A percentile compares a stretch with the other conserved stretches of the same genome.
These are phyloP conservation scores for Nixonia krombeini DNA, from an alignment of 1,140 invertebrate genomes.

Conservation along the genomic window DNA sequence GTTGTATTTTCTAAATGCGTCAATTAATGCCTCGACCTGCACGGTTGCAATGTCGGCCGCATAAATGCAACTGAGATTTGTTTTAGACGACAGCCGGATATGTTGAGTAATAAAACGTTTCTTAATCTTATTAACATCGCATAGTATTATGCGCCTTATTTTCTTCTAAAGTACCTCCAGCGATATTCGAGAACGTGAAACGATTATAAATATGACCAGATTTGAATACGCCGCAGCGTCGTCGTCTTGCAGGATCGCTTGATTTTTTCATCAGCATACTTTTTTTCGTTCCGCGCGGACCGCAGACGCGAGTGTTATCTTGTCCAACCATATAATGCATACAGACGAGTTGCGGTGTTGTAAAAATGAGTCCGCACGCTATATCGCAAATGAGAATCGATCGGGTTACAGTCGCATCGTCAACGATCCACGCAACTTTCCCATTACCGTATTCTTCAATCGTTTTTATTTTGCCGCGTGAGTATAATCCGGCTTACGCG, in stretches of 20 bases:
- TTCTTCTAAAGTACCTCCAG: too few species aligned
- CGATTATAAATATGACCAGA: not conserved
- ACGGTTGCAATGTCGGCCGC: too few species aligned
- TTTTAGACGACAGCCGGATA: too few species aligned
- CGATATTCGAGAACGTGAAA: too few species aligned
- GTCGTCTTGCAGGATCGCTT: not conserved
- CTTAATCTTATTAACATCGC: too few species aligned
- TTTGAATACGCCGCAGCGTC: not conserved
- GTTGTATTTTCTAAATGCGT: too few species aligned
- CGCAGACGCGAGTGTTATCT: constrained; percentile 33
- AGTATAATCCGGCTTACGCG: not conserved
- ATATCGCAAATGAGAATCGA: constrained; percentile 36
- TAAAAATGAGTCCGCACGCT: too few species aligned
- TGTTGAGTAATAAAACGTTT: too few species aligned
- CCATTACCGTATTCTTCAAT: constrained; percentile 26
- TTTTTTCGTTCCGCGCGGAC: constrained; percentile 7
- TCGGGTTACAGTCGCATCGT: constrained; percentile 33
- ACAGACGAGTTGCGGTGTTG: constrained; percentile 33
- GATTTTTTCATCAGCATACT: constrained; percentile 9
- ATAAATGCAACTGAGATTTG: too few species aligned
- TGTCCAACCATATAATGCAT: constrained; percentile 21
- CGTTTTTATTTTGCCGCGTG: constrained; percentile 5
- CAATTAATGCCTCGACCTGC: too few species aligned
- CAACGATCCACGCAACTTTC: constrained; percentile 30
- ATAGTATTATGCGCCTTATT: too few species aligned